A percentile compares a stretch with the other conserved stretches of the same genome.
phyloP scores from a whole-genome alignment of 2,113 vertebrate species.

The Arenaria interpres region DNA sequence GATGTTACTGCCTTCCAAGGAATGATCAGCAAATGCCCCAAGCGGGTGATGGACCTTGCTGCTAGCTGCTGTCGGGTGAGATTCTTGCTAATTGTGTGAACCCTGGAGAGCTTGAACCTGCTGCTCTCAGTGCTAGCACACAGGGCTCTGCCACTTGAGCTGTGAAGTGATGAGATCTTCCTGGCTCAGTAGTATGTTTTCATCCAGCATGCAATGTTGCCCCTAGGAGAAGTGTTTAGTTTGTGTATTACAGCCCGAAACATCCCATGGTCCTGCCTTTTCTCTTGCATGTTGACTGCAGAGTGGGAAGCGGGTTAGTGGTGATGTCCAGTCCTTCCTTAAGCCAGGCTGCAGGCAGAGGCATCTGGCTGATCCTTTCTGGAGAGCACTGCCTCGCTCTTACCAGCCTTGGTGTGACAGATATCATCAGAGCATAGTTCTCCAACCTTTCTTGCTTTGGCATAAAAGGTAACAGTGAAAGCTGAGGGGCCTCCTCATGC shows the following conservation, averaged over 20 bases:
- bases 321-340: neutral
- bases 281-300: neutral
- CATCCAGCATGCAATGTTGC: neutral
- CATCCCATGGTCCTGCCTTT: neutral
- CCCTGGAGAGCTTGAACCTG: neutral
- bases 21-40: conserved; percentile 81
- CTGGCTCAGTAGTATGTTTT: neutral
- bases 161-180: neutral
- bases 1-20: conserved; percentile 79
- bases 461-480: neutral
- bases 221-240: neutral
- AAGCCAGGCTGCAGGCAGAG: neutral
- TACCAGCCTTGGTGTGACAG: neutral
- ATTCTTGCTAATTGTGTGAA: neutral
- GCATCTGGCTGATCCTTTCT: neutral
- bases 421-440: neutral
- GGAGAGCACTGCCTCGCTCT: neutral
- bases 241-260: neutral
- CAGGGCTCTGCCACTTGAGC: neutral
- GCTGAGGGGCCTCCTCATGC: neutral
- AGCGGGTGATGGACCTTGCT: conserved; percentile 77
- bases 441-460: neutral
- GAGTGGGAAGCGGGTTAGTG: neutral
- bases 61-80: conserved; percentile 83
- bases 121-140: neutral